Conservation (phyloP, 2,888 invertebrate species). For the Caenorhabditis angaria region DNA sequence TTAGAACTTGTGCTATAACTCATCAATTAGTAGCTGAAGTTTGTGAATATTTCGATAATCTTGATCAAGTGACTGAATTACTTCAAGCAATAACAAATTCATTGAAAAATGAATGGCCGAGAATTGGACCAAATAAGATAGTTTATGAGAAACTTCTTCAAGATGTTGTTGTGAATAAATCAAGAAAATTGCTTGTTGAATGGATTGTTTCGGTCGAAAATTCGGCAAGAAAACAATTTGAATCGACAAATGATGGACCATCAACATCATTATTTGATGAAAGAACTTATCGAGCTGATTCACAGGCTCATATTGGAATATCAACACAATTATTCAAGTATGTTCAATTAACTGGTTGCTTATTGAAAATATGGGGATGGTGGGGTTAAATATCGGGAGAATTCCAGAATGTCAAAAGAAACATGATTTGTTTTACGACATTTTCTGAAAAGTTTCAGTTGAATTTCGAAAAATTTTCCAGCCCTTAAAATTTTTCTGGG, state of each 20-base stretch:
- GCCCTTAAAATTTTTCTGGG: too few relatives aligned
- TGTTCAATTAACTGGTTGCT: conserved; percentile 6
- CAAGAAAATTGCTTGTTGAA: conserved; percentile 31
- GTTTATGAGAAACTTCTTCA: conserved; percentile 48
- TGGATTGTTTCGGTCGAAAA: conserved; percentile 29
- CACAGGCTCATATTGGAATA: conserved; percentile 38
- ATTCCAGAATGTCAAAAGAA: too few relatives aligned
- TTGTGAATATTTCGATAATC: conserved; percentile 63
- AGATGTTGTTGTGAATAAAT: conserved; percentile 42
- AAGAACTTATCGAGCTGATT: conserved; percentile 28
- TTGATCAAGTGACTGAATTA: conserved; percentile 65
- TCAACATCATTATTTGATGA: conserved; percentile 32
- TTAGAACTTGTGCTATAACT: conserved; percentile 54
- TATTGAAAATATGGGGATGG: too few relatives aligned
- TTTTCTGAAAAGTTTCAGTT: too few relatives aligned
- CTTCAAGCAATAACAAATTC: conserved; percentile 58
- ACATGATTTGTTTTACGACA: too few relatives aligned
- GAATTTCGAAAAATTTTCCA: too few relatives aligned
- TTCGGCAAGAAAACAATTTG: conserved; percentile 21
- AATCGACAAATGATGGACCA: conserved; percentile 29
- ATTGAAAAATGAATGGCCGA: conserved; percentile 61
- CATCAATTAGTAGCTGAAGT: conserved; percentile 58
- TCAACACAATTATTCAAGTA: conserved; percentile 33
- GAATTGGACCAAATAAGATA: conserved; percentile 43
- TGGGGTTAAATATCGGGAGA: too few relatives aligned